Conservation (phyloP, 2,113 vertebrate species). For the Enhydra lutris region DNA sequence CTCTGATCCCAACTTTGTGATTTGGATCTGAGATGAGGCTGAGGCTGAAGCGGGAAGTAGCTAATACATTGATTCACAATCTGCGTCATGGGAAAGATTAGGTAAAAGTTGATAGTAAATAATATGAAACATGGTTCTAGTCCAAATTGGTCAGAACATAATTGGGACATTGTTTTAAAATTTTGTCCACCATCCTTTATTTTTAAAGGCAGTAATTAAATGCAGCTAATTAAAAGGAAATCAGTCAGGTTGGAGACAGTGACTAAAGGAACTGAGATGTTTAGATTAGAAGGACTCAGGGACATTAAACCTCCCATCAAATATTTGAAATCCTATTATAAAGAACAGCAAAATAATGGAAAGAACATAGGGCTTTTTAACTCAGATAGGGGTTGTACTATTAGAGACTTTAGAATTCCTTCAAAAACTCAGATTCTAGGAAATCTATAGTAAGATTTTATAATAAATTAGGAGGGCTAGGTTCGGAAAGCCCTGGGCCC, state of each 20-base stretch:
- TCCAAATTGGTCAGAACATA: neutral
- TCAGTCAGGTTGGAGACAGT: neutral
- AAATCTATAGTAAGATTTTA: neutral
- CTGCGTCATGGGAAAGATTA: neutral
- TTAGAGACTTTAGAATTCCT: neutral
- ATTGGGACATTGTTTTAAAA: slow-evolving; percentile 12
- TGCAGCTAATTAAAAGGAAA: slow-evolving; percentile 30
- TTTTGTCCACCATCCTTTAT: neutral
- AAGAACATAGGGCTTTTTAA: neutral
- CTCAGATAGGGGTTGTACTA: neutral
- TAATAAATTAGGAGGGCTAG: neutral
- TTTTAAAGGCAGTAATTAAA: slow-evolving; percentile 1
- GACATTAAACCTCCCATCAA: neutral
- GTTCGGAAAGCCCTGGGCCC: neutral
- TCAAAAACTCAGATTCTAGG: slow-evolving; percentile 17
- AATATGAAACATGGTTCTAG: neutral
- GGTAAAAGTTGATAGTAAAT: neutral
- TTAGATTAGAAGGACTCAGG: neutral
- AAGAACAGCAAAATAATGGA: neutral
- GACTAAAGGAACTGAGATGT: slow-evolving; percentile 7
- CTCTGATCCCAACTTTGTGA: neutral
- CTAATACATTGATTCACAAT: neutral
- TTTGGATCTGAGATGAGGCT: neutral
- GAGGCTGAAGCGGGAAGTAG: neutral
- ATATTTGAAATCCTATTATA: neutral